Base-by-base conservation (phyloP, 2,113 vertebrate species). In the Scomber japonicus region DNA sequence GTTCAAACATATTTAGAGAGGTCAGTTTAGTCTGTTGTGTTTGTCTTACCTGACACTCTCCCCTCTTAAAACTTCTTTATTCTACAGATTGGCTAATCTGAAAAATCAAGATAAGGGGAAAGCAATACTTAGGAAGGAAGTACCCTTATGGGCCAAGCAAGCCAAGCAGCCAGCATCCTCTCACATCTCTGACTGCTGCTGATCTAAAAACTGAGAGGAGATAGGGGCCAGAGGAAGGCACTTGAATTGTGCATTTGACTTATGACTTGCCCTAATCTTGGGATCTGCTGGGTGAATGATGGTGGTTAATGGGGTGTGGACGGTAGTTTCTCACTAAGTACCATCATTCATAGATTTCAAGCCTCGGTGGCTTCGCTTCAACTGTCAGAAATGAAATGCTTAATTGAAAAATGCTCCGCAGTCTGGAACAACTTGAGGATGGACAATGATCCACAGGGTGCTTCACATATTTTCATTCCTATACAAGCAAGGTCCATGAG, bases 301-400 rank as follows among this genome's bases (percentile, higher is more conserved):
- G 77, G 27, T 11, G 74, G 78, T 83, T 89, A 92, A 93, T 93
- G 91, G 75, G 75, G 68, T 90, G 90, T 86, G 85, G 83, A 89
- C 16, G 80, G 84, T 71, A 81, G 88, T 77, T 91, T 90, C 91
- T 93, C 90, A 88, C 91, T 94, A 93, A 94, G 89, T 92, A 86
- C 93, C 92, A 94, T 93, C 91, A 90, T 87, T 95, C 93, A 93
- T 90, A 80, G 74, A 50, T 75, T 91, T 93, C 82, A 92, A 74
- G 89, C 80, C 75, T 90, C 83, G 11, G 80, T 80, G 81, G 84
- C 81, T 91, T 86, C 10, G 56, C 85, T 83, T 92, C 90, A 85
- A 80, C 88, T 90, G 92, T 88, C 93, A 91, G 86, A 93, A 91
- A 92, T 94, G 86, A 94, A 95, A 95, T 89, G 91, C 82, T 87